Evolutionary conservation across 2,797 vertebrate genomes (phyloP).

Genomic region (Intellagama lesueurii): DNA sequence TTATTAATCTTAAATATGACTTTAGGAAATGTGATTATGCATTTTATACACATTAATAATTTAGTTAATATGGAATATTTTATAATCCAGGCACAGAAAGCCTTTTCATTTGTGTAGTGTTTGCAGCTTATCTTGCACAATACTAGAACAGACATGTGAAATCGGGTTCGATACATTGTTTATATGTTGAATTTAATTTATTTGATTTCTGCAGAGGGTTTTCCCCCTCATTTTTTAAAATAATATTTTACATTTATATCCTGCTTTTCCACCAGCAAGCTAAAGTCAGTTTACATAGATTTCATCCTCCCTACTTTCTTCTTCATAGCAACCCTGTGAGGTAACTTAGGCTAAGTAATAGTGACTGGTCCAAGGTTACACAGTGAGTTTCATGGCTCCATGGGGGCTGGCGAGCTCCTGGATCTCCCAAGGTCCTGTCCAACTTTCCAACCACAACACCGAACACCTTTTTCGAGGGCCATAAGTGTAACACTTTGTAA

Average conservation of each 20-base stretch:
- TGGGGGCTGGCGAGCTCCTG: background rate
- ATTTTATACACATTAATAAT: background rate
- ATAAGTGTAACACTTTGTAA: background rate
- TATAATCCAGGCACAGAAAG: background rate
- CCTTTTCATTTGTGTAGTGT: background rate
- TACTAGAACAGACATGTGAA: background rate
- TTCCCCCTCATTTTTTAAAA: background rate
- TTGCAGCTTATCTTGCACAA: background rate
- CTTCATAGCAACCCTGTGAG: background rate
- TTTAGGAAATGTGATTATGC: background rate
- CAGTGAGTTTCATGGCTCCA: background rate
- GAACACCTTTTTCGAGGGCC: background rate
- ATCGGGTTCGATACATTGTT: background rate
- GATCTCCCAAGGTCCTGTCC: background rate
- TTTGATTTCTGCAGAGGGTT: background rate
- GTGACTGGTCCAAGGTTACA: background rate
- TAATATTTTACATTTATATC: background rate
- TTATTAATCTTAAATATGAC: background rate
- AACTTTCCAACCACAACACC: background rate
- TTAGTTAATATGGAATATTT: background rate
- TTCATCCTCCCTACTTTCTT: background rate
- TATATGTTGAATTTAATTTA: background rate
- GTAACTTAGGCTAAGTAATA: background rate
- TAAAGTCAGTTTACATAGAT: background rate
- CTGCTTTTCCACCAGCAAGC: background rate